These are phyloP conservation scores for Denticeps clupeoides DNA, from an alignment of 2,797 vertebrate species.

Conservation along the genomic window DNA sequence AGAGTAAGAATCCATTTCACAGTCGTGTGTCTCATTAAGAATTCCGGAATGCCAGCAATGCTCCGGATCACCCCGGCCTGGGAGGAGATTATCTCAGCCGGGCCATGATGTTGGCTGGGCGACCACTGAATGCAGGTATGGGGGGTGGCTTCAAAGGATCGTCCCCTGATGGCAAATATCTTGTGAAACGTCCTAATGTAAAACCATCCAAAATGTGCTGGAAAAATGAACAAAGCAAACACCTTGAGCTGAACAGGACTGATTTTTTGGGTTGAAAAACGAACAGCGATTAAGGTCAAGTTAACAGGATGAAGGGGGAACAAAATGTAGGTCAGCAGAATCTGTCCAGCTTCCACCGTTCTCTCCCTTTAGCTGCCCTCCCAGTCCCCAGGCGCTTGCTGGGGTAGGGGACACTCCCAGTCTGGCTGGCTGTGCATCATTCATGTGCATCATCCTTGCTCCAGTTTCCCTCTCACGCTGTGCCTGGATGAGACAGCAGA, in stretches of 20 bases:
- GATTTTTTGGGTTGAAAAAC: too few relatives aligned
- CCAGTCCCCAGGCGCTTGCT: neutral
- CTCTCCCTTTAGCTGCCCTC: neutral
- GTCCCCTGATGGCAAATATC: too few relatives aligned
- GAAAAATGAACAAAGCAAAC: neutral
- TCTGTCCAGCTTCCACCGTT: neutral
- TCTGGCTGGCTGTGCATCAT: slow-evolving; percentile 5
- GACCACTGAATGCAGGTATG: slow-evolving; percentile 2
- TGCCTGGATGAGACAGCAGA: too few relatives aligned
- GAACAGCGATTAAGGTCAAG: too few relatives aligned
- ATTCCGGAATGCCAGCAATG: slow-evolving; percentile 17
- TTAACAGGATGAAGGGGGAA: too few relatives aligned
- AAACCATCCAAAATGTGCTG: too few relatives aligned
- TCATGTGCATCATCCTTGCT: slow-evolving; percentile 1
- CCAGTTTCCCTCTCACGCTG: slow-evolving; percentile 1
- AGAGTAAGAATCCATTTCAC: slow-evolving; percentile 15
- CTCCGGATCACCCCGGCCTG: neutral
- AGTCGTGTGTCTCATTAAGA: slow-evolving; percentile 16
- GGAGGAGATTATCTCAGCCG: slow-evolving; percentile 10
- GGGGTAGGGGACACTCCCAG: neutral
- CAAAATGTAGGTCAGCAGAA: slow-evolving; percentile 42
- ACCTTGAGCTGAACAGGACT: too few relatives aligned
- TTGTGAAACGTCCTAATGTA: too few relatives aligned
- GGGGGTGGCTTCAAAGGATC: neutral
- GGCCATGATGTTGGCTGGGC: slow-evolving; percentile 10